Evolutionary conservation across 1,140 invertebrate species (phyloP), one percentile per base, ranked within the genome.

Genomic region (Danaus melanippus): DNA sequence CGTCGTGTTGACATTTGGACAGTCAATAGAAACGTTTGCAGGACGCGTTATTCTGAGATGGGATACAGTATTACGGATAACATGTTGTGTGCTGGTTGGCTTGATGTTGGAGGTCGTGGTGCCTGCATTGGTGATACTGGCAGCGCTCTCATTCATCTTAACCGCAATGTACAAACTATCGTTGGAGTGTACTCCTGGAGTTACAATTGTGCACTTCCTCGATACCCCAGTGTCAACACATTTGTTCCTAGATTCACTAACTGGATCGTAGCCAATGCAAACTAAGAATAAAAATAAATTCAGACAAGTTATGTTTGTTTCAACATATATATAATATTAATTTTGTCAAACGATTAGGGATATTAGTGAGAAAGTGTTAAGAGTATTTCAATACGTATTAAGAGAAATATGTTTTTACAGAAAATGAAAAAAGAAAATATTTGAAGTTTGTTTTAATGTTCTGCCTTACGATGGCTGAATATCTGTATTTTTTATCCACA

Each of bases 131-230:
- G 67, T 4, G 68, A 72, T 45, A 53, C 60, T 1, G 72, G 69
- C 0, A 64, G 67, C n/a, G 62, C 90, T 3, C 58, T 91, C 15
- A 73, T 89, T 4, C 89, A 89, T 58, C 21, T 32, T 32, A 77
- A 86, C 39, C 69, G 74, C 7, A 76, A 87, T 11, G 60, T 32
- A 32, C 21, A 32, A 32, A 32, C 21, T 1, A 32, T 78, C 46
- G 73, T 83, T 10, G 90, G 90, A 10, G 77, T 91, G 8, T 84
- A 88, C 1, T 89, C 88, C 10, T 91, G 86, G 84, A 84, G 83
- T 1, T 75, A 86, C 2, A 69, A 80, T n/a, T 91, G 90, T 62
- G 89, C 71, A n/a, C 54, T 64, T 12, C 55, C 70, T 1, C 60
- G 66, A 5, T 88, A 69, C 56, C 88, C 89, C 8, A 87, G 88